phyloP scores from a whole-genome alignment of 1,140 invertebrate species.

The Euura saliciscinereae region DNA sequence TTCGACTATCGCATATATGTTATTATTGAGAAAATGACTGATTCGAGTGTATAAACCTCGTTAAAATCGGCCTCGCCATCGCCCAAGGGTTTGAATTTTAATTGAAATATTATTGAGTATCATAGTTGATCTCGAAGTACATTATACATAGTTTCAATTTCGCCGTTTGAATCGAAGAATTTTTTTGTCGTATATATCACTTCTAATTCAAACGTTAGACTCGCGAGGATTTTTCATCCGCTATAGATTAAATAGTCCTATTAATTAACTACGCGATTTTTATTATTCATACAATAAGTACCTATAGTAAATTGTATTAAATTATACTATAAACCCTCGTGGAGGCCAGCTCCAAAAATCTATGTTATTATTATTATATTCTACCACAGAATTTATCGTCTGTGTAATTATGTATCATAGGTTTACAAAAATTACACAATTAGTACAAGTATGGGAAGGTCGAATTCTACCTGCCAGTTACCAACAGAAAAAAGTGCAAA shows the following conservation, averaged over 20 bases:
- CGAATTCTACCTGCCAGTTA: background rate
- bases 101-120: too few relatives aligned
- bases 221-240: background rate
- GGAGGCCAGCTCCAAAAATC: conserved; percentile 4
- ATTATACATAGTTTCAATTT: too few relatives aligned
- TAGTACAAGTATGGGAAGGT: background rate
- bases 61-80: too few relatives aligned
- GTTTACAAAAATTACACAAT: background rate
- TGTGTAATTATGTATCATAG: background rate
- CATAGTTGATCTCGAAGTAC: too few relatives aligned
- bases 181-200: background rate
- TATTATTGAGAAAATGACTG: too few relatives aligned
- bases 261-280: background rate
- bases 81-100: too few relatives aligned
- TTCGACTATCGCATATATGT: too few relatives aligned
- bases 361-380: background rate
- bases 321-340: conserved; percentile 1
- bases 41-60: too few relatives aligned
- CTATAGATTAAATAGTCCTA: too few relatives aligned
- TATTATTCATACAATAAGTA: background rate
- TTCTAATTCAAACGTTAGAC: background rate
- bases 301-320: conserved; percentile 6
- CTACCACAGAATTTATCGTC: background rate
- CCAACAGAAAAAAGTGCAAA: too few relatives aligned
- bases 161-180: too few relatives aligned